Conservation (phyloP, 2,113 vertebrate genomes). For the Cairina moschata region DNA sequence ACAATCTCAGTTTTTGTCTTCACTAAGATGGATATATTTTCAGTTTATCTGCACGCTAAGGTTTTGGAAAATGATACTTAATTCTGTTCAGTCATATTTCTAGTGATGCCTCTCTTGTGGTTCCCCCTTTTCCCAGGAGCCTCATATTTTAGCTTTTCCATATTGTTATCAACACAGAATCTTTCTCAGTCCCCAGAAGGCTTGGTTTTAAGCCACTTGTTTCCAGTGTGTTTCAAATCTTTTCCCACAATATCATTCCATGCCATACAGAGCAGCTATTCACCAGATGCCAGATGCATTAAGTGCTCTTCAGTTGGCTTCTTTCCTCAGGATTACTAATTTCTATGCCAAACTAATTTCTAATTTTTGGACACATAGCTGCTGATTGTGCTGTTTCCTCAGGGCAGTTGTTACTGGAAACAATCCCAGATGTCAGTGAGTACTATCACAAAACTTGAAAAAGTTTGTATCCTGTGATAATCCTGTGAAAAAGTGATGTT, state of each 20-base stretch:
- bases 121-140: background rate
- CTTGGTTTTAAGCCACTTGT: slow-evolving; percentile 30
- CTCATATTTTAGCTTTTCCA: slow-evolving; percentile 2
- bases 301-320: background rate
- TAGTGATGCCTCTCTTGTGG: background rate
- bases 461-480: background rate
- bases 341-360: slow-evolving; percentile 18
- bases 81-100: background rate
- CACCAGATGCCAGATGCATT: slow-evolving; percentile 4
- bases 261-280: background rate
- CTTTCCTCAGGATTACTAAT: background rate
- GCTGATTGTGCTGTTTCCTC: background rate
- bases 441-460: background rate
- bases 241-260: slow-evolving; percentile 16
- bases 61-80: background rate
- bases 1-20: background rate
- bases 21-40: background rate
- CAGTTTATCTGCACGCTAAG: background rate
- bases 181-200: slow-evolving; percentile 29
- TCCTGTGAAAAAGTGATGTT: background rate
- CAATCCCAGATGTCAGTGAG: background rate
- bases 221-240: slow-evolving; percentile 41
- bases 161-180: slow-evolving; percentile 23
- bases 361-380: slow-evolving; percentile 17
- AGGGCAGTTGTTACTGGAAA: background rate